Evolutionary conservation across 1,140 invertebrate genomes (phyloP).

Genomic region (Himalopsyche phryganea): DNA sequence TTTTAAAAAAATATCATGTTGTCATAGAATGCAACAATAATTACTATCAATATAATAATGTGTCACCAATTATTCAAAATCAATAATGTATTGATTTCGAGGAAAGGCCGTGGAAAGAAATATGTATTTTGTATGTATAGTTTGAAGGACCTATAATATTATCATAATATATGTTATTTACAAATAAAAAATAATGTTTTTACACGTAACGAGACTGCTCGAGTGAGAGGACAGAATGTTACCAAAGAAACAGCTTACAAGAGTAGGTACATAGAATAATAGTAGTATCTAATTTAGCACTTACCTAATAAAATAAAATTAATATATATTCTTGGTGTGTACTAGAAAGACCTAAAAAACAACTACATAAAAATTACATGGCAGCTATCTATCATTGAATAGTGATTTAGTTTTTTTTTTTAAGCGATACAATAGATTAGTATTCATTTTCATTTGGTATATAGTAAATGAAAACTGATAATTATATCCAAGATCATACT

Average conservation of each 20-base stretch:
- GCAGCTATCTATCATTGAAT: constrained; percentile 13
- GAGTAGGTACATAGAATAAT: constrained; percentile 6
- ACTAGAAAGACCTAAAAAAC: neutral
- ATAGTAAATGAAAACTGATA: no score
- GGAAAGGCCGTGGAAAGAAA: constrained; percentile 27
- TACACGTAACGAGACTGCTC: constrained; percentile 20
- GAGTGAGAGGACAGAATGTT: neutral
- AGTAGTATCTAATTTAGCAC: constrained; percentile 15
- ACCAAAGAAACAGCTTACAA: constrained; percentile 10
- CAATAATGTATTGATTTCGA: constrained; percentile 30
- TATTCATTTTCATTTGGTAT: no score
- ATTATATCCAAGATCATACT: no score
- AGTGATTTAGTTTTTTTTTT: neutral
- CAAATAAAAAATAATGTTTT: constrained; percentile 20
- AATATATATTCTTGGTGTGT: constrained; percentile 13
- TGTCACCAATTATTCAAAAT: constrained; percentile 26
- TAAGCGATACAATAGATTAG: neutral
- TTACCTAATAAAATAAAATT: constrained; percentile 18
- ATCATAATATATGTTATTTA: constrained; percentile 21
- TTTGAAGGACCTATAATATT: constrained; percentile 18
- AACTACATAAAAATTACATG: constrained; percentile 9
- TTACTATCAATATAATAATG: constrained; percentile 15
- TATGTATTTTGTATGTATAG: constrained; percentile 15
- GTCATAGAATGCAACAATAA: constrained; percentile 29
- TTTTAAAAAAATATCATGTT: constrained; percentile 31